phyloP scores from a whole-genome alignment of 2,113 vertebrate species.

The Mormyrus lacerda region DNA sequence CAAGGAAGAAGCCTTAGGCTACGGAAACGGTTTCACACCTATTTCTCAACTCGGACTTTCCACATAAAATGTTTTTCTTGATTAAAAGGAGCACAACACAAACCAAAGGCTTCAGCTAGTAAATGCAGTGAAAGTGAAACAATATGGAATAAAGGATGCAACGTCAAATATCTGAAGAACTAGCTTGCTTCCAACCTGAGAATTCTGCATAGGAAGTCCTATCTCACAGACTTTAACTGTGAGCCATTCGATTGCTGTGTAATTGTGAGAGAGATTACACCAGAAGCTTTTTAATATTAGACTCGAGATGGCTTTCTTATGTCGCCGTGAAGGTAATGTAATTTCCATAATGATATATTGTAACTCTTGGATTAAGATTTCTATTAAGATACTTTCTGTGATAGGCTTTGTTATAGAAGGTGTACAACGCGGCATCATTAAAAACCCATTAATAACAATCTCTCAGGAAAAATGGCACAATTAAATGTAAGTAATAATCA shows the following conservation, averaged over 20 bases:
- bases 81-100: not conserved
- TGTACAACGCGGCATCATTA: not conserved
- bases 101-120: not conserved
- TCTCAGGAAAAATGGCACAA: not conserved
- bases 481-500: not conserved
- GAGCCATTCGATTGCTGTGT: not conserved
- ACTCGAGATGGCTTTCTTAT: not conserved
- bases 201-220: not conserved
- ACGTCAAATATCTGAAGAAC: not conserved
- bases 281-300: not conserved
- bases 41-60: not conserved
- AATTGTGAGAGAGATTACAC: not conserved
- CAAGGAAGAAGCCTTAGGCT: not conserved
- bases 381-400: not conserved
- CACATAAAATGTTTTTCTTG: not conserved
- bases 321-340: not conserved
- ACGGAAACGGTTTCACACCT: not conserved
- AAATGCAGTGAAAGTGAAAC: not conserved
- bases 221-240: not conserved
- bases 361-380: not conserved
- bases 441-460: not conserved
- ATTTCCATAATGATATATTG: not conserved
- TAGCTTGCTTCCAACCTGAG: not conserved
- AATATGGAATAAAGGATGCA: not conserved
- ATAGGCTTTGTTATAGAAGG: not conserved